Evolutionary conservation across 2,888 invertebrate genomes (phyloP), one percentile per base, ranked within the genome.

Genomic region (Bhutanitis thaidina): DNA sequence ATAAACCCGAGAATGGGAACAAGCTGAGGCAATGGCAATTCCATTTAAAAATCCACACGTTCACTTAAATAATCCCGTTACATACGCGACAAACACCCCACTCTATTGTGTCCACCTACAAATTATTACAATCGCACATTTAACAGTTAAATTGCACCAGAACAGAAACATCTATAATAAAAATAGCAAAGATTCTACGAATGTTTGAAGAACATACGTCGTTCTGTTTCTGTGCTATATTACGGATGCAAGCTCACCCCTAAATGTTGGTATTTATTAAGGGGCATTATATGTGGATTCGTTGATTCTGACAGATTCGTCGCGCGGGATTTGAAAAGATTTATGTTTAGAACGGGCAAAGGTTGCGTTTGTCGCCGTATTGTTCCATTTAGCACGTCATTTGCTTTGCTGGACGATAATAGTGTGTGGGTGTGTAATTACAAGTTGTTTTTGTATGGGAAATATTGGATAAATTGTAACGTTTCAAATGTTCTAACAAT

Each of bases 191-290:
- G 25, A 8, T 14, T 32, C 10, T 7, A 47, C 36, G 25, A 39
- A 37, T 27, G 15, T 35, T 37, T 39, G 39, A 43, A 7, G 20
- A 10, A 54, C 45, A 59, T 77, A 60, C 27, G 61, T 36, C 67
- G 7, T 75, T 75, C 65, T 61, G 29, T 16, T 57, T 41, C 48
- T 49, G 47, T 15, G 16, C 16, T n/a, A 30, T n/a, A n/a, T 27
- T 13, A 20, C 29, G 34, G 65, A 68, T 71, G 65, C 57, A 60
- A 61, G 57, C 56, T 53, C 71, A 59, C 72, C 77, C 77, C 70
- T 67, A 67, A 25, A 65, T 66, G 75, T 81, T 81, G 80, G 85
- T 83, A 83, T 80, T 83, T 83, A 80, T 81, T 80, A 80, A 74
- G 77, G 81, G 80, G 77, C 60, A 76, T 82, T 79, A 76, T 74